Evolutionary conservation across 2,113 vertebrate species (phyloP), one percentile per base, ranked within the genome.

Genomic region (Tichodroma muraria): DNA sequence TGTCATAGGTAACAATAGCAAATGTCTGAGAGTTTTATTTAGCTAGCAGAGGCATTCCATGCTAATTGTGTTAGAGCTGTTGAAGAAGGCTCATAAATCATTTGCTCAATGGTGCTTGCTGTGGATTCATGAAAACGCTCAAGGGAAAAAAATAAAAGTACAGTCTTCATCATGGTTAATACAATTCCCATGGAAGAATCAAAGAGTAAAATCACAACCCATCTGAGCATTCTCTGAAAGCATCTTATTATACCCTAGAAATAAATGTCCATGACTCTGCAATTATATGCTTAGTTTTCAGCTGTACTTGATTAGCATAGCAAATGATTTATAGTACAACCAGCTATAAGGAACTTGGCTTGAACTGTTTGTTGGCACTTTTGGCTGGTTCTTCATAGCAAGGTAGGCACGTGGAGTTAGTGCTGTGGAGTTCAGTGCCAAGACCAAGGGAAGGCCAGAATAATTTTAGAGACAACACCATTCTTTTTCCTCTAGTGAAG

Each of bases 271-370:
- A 4, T 89, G 84, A 45, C 82, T 86, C 85, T 83, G 72, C 93
- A 95, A 93, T 95, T 93, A 93, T 20, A 71, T 83, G 68, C 85
- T 78, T 81, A 75, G 94, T 88, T 95, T 93, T 82, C 91, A 95
- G 90, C 82, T 95, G 85, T 88, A 85, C 35, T 90, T 85, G 45
- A 93, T 95, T 90, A 95, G 64, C 52, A 70, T 73, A n/a, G 84
- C 35, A 73, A 83, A 82, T 52, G 22, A 88, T 88, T 85, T 94
- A 28, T 77, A 80, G 71, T 64, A 68, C 44, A 60, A 30, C 33
- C 38, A 94, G 53, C 73, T 11, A 31, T 10, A 18, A 76, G 78
- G 50, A 94, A 24, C 59, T 94, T 63, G 38, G 70, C 83, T 88
- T 49, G 82, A 83, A 45, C 44, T 56, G 6, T 77, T 94, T 65